Evolutionary conservation across 1,140 invertebrate species (phyloP).

Genomic region (Panonychus citri): DNA sequence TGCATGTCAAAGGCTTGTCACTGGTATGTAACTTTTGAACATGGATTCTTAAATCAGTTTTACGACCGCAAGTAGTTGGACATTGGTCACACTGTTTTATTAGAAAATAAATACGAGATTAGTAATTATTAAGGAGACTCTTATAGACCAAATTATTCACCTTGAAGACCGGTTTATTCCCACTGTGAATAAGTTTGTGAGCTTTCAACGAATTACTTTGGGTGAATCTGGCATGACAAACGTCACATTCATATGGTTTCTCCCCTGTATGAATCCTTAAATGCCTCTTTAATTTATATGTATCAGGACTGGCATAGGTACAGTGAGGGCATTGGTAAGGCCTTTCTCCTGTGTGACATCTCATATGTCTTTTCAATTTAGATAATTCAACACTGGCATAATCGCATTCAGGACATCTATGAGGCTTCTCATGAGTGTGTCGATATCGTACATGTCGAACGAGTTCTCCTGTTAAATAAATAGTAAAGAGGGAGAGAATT

Average conservation of each 20-base stretch:
- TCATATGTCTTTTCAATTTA: conserved; percentile 72
- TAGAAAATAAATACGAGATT: conserved; percentile 24
- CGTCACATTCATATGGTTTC: conserved; percentile 37
- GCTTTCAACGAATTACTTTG: conserved; percentile 87
- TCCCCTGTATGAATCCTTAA: conserved; percentile 36
- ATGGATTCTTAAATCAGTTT: conserved; percentile 86
- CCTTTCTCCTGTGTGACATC: conserved; percentile 68
- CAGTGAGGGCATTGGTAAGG: conserved; percentile 79
- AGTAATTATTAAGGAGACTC: neutral
- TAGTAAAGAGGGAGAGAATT: neutral
- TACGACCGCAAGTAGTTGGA: conserved; percentile 83
- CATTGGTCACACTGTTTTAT: conserved; percentile 79
- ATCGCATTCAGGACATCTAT: conserved; percentile 79
- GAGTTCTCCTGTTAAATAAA: conserved; percentile 39
- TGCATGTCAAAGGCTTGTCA: conserved; percentile 71
- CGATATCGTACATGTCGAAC: conserved; percentile 72
- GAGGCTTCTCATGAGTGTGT: conserved; percentile 84
- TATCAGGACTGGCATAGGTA: conserved; percentile 90
- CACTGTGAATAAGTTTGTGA: conserved; percentile 77
- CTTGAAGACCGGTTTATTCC: conserved; percentile 64
- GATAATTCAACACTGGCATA: conserved; percentile 83
- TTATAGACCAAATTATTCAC: too few species aligned
- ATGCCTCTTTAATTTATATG: conserved; percentile 63
- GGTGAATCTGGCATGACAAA: conserved; percentile 54
- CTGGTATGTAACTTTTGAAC: conserved; percentile 87